Percentiles rank a stretch among this genome's conserved stretches.
Evolutionary conservation across 1,140 invertebrate species (phyloP).

Genomic region (Phenacoccus solenopsis): DNA sequence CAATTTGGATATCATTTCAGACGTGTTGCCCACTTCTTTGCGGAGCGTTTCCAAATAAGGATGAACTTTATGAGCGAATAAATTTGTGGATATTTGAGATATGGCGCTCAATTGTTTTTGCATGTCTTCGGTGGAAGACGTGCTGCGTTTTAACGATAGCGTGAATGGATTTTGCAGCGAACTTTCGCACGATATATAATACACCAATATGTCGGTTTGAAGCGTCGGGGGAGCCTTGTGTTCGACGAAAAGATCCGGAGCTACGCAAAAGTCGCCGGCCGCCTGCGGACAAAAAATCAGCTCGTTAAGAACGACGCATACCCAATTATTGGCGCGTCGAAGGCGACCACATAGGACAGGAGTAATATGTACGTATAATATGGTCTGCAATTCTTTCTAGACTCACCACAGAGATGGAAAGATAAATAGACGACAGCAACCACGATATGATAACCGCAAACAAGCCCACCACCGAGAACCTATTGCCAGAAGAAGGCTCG

Average conservation of each 20-base stretch:
- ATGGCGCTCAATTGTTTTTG: slow-evolving; percentile 47
- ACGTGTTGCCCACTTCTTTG: slow-evolving; percentile 46
- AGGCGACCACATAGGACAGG: no score
- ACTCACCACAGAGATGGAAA: slow-evolving; percentile 55
- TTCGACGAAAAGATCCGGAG: slow-evolving; percentile 44
- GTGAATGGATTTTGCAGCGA: slow-evolving; percentile 50
- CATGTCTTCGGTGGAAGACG: slow-evolving; percentile 55
- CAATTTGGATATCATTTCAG: slow-evolving; percentile 38
- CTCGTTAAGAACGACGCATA: no score
- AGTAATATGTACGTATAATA: no score
- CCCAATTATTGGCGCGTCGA: no score
- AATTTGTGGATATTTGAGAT: slow-evolving; percentile 43
- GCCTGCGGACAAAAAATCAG: slow-evolving; percentile 36
- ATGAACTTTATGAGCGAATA: slow-evolving; percentile 39
- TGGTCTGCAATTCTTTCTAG: neutral
- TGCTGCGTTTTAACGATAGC: slow-evolving; percentile 56
- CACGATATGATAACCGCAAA: slow-evolving; percentile 82
- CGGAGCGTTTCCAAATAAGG: slow-evolving; percentile 50
- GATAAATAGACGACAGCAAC: slow-evolving; percentile 69
- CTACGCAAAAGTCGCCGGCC: slow-evolving; percentile 60
- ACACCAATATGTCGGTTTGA: slow-evolving; percentile 50
- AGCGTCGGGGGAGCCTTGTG: slow-evolving; percentile 30
- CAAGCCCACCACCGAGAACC: slow-evolving; percentile 70
- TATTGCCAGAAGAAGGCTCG: no score
- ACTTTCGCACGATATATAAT: slow-evolving; percentile 70